Conservation (phyloP, 2,113 vertebrate genomes). For the Lagopus leucura region DNA sequence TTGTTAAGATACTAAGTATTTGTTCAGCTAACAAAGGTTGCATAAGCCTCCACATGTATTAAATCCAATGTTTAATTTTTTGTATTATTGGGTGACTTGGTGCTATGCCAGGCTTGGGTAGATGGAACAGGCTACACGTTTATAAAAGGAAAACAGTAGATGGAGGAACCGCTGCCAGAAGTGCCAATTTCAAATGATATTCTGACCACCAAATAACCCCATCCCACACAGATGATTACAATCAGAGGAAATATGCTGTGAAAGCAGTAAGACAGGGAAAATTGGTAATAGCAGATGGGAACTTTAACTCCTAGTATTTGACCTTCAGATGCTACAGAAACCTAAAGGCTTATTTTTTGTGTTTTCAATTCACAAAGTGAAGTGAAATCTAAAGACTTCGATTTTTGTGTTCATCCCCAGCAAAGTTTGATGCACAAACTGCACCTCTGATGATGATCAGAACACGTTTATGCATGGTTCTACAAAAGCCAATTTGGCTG, state of each 20-base stretch:
- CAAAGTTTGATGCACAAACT: not conserved
- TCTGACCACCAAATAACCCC: not conserved
- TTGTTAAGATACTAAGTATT: not conserved
- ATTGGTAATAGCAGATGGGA: not conserved
- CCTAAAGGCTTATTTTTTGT: not conserved
- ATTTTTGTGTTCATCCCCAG: not conserved
- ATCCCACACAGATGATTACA: not conserved
- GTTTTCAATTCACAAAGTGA: not conserved
- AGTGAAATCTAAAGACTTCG: not conserved
- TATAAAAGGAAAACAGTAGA: conserved; percentile 23
- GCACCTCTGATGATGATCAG: not conserved
- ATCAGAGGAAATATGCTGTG: not conserved
- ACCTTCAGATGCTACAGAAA: not conserved
- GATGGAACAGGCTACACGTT: conserved; percentile 3
- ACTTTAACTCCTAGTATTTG: not conserved
- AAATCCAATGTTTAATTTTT: conserved; percentile 30
- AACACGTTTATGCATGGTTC: not conserved
- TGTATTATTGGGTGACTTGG: conserved; percentile 19
- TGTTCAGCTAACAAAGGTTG: not conserved
- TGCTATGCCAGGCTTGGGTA: not conserved
- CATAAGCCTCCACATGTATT: not conserved
- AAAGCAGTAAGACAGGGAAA: not conserved
- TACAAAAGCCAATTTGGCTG: not conserved
- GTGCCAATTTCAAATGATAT: not conserved
- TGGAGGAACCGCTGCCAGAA: not conserved